A percentile compares a stretch with the other conserved stretches of the same genome.
Conservation (phyloP, 2,113 vertebrate genomes). For the Heptranchias perlo region DNA sequence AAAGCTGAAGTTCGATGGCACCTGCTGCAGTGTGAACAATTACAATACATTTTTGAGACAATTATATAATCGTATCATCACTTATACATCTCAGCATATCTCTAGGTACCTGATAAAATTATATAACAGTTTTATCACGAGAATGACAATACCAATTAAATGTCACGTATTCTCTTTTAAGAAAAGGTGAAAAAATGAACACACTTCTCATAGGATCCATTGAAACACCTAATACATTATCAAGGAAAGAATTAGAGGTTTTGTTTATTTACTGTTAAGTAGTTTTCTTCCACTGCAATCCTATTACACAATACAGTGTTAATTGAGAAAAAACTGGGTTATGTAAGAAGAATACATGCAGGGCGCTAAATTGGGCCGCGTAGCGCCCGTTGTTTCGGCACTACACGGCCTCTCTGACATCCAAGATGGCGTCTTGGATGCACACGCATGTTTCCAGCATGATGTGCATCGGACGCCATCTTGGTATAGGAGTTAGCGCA, state of each 20-base stretch:
- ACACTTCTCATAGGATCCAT: no score
- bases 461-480: no score
- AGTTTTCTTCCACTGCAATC: neutral
- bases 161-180: neutral
- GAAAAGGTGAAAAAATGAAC: neutral
- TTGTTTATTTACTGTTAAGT: neutral
- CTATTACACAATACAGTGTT: neutral
- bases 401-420: no score
- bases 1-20: neutral
- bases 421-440: no score
- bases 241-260: neutral
- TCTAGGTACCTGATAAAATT: neutral
- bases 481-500: no score
- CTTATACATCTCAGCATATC: neutral
- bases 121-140: neutral
- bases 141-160: neutral
- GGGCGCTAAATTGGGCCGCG: no score
- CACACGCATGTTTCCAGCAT: no score
- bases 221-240: neutral
- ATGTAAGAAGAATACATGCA: neutral
- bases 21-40: neutral
- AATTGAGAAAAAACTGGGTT: neutral
- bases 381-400: no score
- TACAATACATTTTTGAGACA: neutral
- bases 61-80: neutral